These are phyloP conservation scores for Coreoperca whiteheadi DNA, from an alignment of 2,113 vertebrate species.

Conservation along the genomic window DNA sequence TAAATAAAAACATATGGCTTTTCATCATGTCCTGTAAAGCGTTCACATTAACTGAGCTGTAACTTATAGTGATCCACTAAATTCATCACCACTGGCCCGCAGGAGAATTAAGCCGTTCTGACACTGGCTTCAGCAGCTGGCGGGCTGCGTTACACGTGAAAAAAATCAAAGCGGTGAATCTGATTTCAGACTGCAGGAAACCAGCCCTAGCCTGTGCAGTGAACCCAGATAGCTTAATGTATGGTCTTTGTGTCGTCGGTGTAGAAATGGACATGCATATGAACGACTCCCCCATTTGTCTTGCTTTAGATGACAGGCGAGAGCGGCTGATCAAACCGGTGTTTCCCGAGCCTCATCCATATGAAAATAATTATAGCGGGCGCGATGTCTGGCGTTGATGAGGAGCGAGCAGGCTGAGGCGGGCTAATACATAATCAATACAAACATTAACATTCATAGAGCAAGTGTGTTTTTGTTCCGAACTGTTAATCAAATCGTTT, in stretches of 20 bases:
- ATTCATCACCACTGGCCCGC: slow-evolving; percentile 46
- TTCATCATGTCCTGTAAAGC: slow-evolving; percentile 31
- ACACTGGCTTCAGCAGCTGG: slow-evolving; percentile 56
- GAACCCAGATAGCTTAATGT: slow-evolving; percentile 70
- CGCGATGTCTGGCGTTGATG: slow-evolving; percentile 59
- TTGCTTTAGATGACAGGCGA: slow-evolving; percentile 67
- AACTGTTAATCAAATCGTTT: neutral
- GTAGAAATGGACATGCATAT: slow-evolving; percentile 54
- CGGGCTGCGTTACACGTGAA: slow-evolving; percentile 38
- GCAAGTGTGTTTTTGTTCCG: neutral
- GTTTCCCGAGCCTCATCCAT: slow-evolving; percentile 48
- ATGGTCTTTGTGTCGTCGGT: slow-evolving; percentile 46
- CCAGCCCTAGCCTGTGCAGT: slow-evolving; percentile 61
- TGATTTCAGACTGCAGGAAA: slow-evolving; percentile 70
- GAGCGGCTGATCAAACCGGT: slow-evolving; percentile 65
- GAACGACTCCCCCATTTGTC: slow-evolving; percentile 63
- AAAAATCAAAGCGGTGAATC: slow-evolving; percentile 53
- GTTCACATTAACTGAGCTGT: slow-evolving; percentile 44
- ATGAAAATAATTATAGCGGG: slow-evolving; percentile 72
- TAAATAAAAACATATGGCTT: slow-evolving; percentile 50
- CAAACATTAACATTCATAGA: slow-evolving; percentile 52
- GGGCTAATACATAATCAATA: slow-evolving; percentile 71
- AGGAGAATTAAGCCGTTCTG: slow-evolving; percentile 25
- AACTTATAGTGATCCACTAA: slow-evolving; percentile 39
- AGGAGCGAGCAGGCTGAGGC: neutral